Evolutionary conservation across 2,888 invertebrate species (phyloP), one percentile per base, ranked within the genome.

Genomic region (Netelia fuscicornis): DNA sequence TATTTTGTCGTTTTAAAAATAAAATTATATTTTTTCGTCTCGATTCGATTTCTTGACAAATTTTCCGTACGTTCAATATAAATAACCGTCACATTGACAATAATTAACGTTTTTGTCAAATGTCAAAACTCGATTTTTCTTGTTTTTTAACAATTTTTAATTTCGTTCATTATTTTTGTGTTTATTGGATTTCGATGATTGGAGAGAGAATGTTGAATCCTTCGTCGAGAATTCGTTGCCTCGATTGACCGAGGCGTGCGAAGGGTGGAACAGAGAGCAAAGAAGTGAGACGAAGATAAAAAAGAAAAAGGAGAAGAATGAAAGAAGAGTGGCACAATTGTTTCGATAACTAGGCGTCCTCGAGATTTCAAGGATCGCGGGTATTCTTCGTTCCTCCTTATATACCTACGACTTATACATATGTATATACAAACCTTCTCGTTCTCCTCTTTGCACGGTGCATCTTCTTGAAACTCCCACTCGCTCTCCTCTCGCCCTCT

Each of bases 291-390:
- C 3, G 48, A 70, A 48, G 44, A 65, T 17, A 60, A 25, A 13
- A 62, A 56, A 20, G 37, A 56, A 20, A 23, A n/a, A 42, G 42
- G 20, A 60, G 42, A 13, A 56, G 11, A 52, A n/a, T 52, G 64
- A 58, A 68, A 70, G 11, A 65, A 81, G 68, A 54, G 67, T 25
- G 56, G 62, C 52, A 75, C 71, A 77, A 81, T 84, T 78, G 84
- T 74, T 74, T 81, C 81, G 84, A 81, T 84, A 81, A 84, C 84
- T 74, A 74, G 81, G 65, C 72, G 67, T 81, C 68, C 84, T 84
- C 74, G 68, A 84, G 77, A 68, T 62, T 62, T 74, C 77, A 67
- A 83, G 83, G 60, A 83, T 77, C 76, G 65, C 30, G 30, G 10
- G 13, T 72, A 25, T 74, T 76, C 62, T 54, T 56, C 60, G 42